phyloP scores from a whole-genome alignment of 2,888 invertebrate species.

The Rhamnusium bicolor region DNA sequence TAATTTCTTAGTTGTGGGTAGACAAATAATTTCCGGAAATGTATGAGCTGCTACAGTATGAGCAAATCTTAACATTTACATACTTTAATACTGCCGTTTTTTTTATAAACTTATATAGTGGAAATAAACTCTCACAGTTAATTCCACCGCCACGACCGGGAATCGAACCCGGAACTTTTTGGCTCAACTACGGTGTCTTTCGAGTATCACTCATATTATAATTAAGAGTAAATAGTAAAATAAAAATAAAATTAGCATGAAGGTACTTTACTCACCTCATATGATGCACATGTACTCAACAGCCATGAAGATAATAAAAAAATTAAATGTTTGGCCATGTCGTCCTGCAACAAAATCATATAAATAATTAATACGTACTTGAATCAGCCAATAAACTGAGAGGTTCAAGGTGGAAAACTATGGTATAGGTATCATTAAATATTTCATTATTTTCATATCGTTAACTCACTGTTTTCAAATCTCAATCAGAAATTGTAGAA shows the following conservation, averaged over 20 bases:
- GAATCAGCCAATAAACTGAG: neutral
- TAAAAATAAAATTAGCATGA: neutral
- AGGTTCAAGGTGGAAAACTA: neutral
- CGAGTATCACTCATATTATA: too few species aligned
- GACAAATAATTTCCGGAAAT: too few species aligned
- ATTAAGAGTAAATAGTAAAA: neutral
- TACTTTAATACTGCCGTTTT: too few species aligned
- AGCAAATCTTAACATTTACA: too few species aligned
- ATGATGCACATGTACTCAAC: constrained; percentile 54
- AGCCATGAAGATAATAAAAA: constrained; percentile 66
- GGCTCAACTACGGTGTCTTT: too few species aligned
- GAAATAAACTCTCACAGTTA: too few species aligned
- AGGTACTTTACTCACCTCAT: constrained; percentile 54
- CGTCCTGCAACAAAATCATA: constrained; percentile 65
- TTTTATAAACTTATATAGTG: too few species aligned
- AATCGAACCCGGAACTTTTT: too few species aligned
- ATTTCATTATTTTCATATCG: neutral
- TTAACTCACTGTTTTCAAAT: neutral
- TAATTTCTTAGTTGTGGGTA: too few species aligned
- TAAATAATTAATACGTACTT: constrained; percentile 41
- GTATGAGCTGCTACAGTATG: too few species aligned
- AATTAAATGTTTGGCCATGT: constrained; percentile 69
- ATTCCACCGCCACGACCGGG: too few species aligned
- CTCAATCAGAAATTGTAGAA: neutral
- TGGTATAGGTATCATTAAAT: neutral